Base-by-base conservation (phyloP, 2,113 vertebrate species). In the Leucopternis melanops region DNA sequence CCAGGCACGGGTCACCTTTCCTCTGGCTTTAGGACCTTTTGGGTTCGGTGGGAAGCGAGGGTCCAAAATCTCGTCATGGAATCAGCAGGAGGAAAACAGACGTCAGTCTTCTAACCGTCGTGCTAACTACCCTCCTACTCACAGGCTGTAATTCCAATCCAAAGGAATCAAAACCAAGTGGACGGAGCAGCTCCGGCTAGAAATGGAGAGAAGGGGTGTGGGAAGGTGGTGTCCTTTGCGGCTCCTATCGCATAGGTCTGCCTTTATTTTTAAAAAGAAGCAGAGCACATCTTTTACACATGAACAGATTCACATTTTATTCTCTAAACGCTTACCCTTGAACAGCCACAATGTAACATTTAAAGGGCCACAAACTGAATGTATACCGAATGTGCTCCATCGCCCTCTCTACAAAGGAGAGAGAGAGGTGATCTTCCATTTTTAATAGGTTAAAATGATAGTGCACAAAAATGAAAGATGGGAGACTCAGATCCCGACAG, bases 71-170 rank as follows among this genome's bases (percentile, higher is more conserved):
- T 38, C 13, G 10, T 40, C 4, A 71, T 75, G 40, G 81, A 84
- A 90, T 54, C 59, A 47, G 17, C 44, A 54, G 49, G 6, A 16
- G 20, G 23, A 18, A 21, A 22, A 9, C 0, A 42, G 13, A 32
- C 1, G 0, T 9, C 18, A 44, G 29, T 18, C 7, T 61, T 61
- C 5, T 49, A 63, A 27, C 2, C 3, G 15, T 75, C 20, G 1
- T 3, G 16, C 44, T 17, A 40, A 42, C 62, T 65, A 36, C 31
- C 5, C 36, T 62, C 25, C 3, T 21, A 42, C 19, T 59, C 69
- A 31, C 50, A 31, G 55, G 36, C 65, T 44, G 11, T 6, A 49
- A 20, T 49, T 47, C 13, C 10, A 2, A 4, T 13, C 18, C 40
- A 36, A 36, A 83, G 25, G 36, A 58, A 71, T 55, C 16, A 25